Percentiles rank a stretch among this genome's conserved stretches.
Conservation (phyloP, 2,888 invertebrate species). For the Reticulitermes lucifugus region DNA sequence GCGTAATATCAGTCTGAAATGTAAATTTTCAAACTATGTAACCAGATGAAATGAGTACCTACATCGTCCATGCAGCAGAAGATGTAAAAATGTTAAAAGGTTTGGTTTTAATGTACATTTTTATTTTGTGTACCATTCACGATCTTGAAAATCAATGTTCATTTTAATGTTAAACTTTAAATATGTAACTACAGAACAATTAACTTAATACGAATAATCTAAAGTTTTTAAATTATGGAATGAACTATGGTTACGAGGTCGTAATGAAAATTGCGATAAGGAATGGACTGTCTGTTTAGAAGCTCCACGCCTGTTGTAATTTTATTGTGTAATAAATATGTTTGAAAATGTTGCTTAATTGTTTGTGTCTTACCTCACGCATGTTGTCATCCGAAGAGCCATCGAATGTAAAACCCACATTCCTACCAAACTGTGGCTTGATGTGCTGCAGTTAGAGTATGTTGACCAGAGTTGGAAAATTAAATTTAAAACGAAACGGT, state of each 20-base stretch:
- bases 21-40: too few relatives aligned
- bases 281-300: neutral
- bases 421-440: too few relatives aligned
- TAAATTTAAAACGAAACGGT: too few relatives aligned
- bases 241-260: slow-evolving; percentile 46
- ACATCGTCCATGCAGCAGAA: neutral
- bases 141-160: slow-evolving; percentile 44
- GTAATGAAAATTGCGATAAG: slow-evolving; percentile 16
- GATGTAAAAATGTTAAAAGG: neutral
- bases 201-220: too few relatives aligned
- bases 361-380: too few relatives aligned
- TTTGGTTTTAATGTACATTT: neutral
- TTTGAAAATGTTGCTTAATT: neutral
- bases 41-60: too few relatives aligned
- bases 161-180: neutral
- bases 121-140: neutral
- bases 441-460: too few relatives aligned
- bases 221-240: neutral
- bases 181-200: too few relatives aligned
- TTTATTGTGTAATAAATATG: slow-evolving; percentile 16
- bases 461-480: too few relatives aligned
- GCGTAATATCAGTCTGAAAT: too few relatives aligned
- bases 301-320: neutral
- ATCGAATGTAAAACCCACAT: too few relatives aligned
- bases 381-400: too few relatives aligned